A percentile compares a stretch with the other conserved stretches of the same genome.
phyloP scores from a whole-genome alignment of 2,888 invertebrate species.

The Drosophila putrida region DNA sequence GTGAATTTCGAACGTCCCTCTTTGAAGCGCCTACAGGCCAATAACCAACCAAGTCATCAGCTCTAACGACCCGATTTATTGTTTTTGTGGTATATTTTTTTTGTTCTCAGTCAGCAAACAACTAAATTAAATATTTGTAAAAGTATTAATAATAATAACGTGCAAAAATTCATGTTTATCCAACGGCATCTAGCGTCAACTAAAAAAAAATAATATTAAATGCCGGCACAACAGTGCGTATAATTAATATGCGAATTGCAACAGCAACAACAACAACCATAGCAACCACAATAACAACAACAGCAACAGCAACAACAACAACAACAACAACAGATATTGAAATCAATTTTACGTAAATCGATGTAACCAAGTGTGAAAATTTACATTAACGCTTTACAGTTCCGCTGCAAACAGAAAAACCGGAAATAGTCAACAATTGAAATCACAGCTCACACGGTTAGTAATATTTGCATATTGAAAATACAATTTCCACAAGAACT shows the following conservation, averaged over 20 bases:
- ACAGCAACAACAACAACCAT: conserved; percentile 12
- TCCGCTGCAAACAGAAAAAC: conserved; percentile 17
- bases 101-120: conserved; percentile 17
- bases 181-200: conserved; percentile 11
- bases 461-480: conserved; percentile 17
- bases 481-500: neutral
- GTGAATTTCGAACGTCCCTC: conserved; percentile 29
- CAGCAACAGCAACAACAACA: conserved; percentile 22
- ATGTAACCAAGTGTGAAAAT: conserved; percentile 47
- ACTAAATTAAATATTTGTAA: neutral
- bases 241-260: conserved; percentile 41
- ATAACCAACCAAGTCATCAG: neutral
- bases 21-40: conserved; percentile 15
- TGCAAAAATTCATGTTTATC: conserved; percentile 29
- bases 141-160: conserved; percentile 14
- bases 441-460: conserved; percentile 34
- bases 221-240: conserved; percentile 53
- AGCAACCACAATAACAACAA: conserved; percentile 8
- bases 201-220: neutral
- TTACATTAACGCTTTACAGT: conserved; percentile 38
- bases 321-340: conserved; percentile 9
- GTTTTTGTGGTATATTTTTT: conserved; percentile 51
- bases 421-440: conserved; percentile 29
- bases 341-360: conserved; percentile 22
- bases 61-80: conserved; percentile 11